Percentiles rank a stretch among this genome's conserved stretches.
phyloP scores from a whole-genome alignment of 2,113 vertebrate species.

The Ophthalmolycus amberensis region DNA sequence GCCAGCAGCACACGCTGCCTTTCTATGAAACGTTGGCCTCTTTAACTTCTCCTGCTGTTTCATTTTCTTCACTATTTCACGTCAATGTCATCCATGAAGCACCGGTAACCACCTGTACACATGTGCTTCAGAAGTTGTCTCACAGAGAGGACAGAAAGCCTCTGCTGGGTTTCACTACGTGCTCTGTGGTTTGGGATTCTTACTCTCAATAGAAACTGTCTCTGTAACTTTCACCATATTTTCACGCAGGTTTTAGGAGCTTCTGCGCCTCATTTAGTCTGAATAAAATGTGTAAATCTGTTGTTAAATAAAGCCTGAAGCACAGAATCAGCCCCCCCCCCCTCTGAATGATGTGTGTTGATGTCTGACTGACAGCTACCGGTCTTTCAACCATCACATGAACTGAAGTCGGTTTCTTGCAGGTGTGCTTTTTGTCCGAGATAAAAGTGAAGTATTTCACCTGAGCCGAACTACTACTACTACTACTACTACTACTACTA shows the following conservation, averaged over 20 bases:
- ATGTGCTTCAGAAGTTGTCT: too few relatives aligned
- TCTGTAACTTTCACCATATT: neutral
- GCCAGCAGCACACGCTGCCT: neutral
- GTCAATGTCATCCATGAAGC: too few relatives aligned
- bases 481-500: too few relatives aligned
- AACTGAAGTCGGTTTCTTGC: too few relatives aligned
- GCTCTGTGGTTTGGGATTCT: conserved; percentile 31
- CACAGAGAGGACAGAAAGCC: neutral
- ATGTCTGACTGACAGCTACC: conserved; percentile 1
- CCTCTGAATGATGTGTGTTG: neutral
- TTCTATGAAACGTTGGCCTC: neutral
- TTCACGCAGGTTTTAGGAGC: neutral
- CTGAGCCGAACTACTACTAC: neutral
- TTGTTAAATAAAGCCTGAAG: too few relatives aligned
- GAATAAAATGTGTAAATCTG: too few relatives aligned
- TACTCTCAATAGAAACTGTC: neutral
- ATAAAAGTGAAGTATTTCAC: conserved; percentile 14
- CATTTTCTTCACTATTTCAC: neutral
- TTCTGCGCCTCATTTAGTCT: neutral
- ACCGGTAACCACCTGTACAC: neutral
- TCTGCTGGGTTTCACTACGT: neutral
- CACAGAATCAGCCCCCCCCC: neutral
- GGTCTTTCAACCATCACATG: too few relatives aligned
- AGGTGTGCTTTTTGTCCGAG: neutral
- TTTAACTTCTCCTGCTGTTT: conserved; percentile 1